A percentile compares a stretch with the other conserved stretches of the same genome.
phyloP scores from a whole-genome alignment of 1,140 invertebrate genomes.

The Hycleus phaleratus region DNA sequence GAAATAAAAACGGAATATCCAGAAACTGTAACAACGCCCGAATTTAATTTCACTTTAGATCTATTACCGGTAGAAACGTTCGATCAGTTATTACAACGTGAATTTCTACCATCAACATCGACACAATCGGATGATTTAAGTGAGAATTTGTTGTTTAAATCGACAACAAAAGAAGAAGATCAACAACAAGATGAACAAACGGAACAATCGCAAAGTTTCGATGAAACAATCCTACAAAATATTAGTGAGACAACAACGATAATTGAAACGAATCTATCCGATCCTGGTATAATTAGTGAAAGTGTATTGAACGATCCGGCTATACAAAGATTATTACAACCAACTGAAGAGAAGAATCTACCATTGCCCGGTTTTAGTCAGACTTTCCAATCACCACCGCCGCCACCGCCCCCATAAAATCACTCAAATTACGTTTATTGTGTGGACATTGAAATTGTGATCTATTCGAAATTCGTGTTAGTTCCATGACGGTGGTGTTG shows the following conservation, averaged over 20 bases:
- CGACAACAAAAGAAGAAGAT: too few relatives aligned
- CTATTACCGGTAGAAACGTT: slow-evolving; percentile 6
- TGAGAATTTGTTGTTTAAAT: not conserved
- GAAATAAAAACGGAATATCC: slow-evolving; percentile 14
- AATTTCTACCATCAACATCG: slow-evolving; percentile 3
- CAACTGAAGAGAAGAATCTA: slow-evolving; percentile 30
- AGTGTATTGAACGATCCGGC: slow-evolving; percentile 22
- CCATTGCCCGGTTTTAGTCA: slow-evolving; percentile 37
- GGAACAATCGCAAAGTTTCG: too few relatives aligned
- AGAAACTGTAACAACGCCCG: slow-evolving; percentile 15
- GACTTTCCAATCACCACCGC: slow-evolving; percentile 36
- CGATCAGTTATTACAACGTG: slow-evolving; percentile 6
- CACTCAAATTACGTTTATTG: too few relatives aligned
- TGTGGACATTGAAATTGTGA: too few relatives aligned
- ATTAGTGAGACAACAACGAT: slow-evolving; percentile 14
- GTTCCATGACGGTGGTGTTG: too few relatives aligned
- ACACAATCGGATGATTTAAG: not conserved
- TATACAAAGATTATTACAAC: slow-evolving; percentile 22
- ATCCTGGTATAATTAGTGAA: slow-evolving; percentile 12
- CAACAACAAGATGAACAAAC: too few relatives aligned
- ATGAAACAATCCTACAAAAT: slow-evolving; percentile 17
- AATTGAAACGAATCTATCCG: slow-evolving; percentile 12
- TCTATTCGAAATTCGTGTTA: too few relatives aligned
- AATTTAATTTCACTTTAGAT: slow-evolving; percentile 4
- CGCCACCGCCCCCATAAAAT: not conserved